phyloP scores from a whole-genome alignment of 2,797 vertebrate genomes.

The Alexandromys oeconomus region DNA sequence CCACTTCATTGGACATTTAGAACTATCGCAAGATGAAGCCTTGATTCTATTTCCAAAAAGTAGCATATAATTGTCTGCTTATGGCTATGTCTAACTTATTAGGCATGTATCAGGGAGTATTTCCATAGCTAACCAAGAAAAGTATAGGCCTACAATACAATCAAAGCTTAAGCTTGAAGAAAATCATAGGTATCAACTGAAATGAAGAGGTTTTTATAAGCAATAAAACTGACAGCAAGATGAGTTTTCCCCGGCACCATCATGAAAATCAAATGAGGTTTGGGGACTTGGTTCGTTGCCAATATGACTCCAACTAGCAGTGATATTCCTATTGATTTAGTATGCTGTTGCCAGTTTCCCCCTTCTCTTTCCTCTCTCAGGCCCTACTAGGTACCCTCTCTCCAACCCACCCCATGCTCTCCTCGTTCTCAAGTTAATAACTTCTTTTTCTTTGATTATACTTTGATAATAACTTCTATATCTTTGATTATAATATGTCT shows the following conservation, averaged over 20 bases:
- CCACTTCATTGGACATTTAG: constrained; percentile 4
- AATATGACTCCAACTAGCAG: background rate
- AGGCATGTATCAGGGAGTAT: background rate
- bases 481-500: background rate
- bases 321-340: background rate
- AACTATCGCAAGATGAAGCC: constrained; percentile 63
- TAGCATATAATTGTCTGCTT: constrained; percentile 44
- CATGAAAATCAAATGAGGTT: background rate
- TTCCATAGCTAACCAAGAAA: background rate
- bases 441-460: background rate
- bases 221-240: background rate
- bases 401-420: background rate
- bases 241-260: background rate
- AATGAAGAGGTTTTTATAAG: background rate
- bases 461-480: background rate
- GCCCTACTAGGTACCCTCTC: background rate
- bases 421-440: background rate
- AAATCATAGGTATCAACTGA: background rate
- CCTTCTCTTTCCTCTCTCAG: background rate
- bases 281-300: background rate
- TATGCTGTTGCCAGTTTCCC: background rate
- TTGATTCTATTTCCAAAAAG: constrained; percentile 53
- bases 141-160: background rate
- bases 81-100: background rate
- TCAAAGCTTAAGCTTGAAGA: background rate